Percentiles rank a stretch among this genome's conserved stretches.
Conservation (phyloP, 1,140 invertebrate species). For the Ruditapes philippinarum region DNA sequence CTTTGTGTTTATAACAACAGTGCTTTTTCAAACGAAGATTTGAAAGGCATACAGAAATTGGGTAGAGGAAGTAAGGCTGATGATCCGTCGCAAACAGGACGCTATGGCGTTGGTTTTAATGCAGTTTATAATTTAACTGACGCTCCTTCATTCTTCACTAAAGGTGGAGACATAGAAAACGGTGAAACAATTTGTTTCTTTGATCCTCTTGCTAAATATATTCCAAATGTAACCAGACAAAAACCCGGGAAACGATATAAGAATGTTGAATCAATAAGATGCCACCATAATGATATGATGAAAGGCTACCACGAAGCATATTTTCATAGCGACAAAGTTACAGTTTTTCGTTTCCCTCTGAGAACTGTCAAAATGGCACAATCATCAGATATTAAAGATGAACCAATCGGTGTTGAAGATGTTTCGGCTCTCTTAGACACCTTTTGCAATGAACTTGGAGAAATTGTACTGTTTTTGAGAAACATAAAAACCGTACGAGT, state of each 20-base stretch:
- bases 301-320: conserved; percentile 72
- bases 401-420: conserved; percentile 53
- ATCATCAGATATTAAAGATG: conserved; percentile 71
- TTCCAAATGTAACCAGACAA: conserved; percentile 69
- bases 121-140: conserved; percentile 85
- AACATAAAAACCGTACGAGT: conserved; percentile 75
- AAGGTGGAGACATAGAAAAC: conserved; percentile 68
- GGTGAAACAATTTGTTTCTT: conserved; percentile 81
- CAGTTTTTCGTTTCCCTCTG: conserved; percentile 80
- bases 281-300: conserved; percentile 76
- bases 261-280: conserved; percentile 65
- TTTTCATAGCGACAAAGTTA: conserved; percentile 66
- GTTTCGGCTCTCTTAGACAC: conserved; percentile 70
- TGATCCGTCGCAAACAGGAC: conserved; percentile 80
- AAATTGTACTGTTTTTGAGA: conserved; percentile 79
- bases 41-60: conserved; percentile 82
- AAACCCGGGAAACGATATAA: conserved; percentile 78
- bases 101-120: conserved; percentile 85
- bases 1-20: conserved; percentile 84
- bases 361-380: conserved; percentile 73
- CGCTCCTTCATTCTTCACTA: conserved; percentile 83
- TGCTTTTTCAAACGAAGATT: conserved; percentile 81
- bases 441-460: conserved; percentile 75
- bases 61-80: conserved; percentile 79
- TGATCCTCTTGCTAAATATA: conserved; percentile 82